Evolutionary conservation across 2,888 invertebrate species (phyloP), one percentile per base, ranked within the genome.

Genomic region (Scaptomyza flava): DNA sequence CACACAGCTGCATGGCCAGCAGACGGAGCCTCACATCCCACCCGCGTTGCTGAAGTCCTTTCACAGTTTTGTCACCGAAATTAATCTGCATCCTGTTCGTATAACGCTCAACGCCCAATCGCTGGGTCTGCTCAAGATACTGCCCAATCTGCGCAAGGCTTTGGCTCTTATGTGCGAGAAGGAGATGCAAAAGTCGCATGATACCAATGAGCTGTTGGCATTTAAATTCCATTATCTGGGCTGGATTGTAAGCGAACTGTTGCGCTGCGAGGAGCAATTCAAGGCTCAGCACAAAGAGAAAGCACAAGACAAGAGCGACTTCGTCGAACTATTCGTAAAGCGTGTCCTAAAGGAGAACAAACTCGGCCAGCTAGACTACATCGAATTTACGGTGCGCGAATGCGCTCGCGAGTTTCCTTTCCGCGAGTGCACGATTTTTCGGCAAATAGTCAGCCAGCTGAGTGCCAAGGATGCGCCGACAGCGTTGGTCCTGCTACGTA

Each of bases 321-420:
- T 95, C 66, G 93, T 96, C 0, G 97, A 97, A 89, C 90, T 95
- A 48, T 95, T 97, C 81, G 93, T 95, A 0, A 95, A 95, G 85
- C 96, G 96, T 79, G 93, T 97, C 12, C 91, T 97, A 34, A 96
- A 96, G 89, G 95, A 95, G 50, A 95, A 95, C 61, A 96, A 95
- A 92, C 94, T 94, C 89, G 96, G 95, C 43, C 75, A 94, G 93
- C 85, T 94, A 71, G 95, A 95, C 73, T 93, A 94, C 73, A 93
- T 95, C 92, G 95, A 96, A 87, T 93, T 93, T 58, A 95, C 98
- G 87, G 92, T 99, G 6, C 95, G 97, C 57, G 97, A 98, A 89
- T 95, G 96, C 51, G 95, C 99, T 0, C 94, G 97, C 69, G 96
- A 97, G 89, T 99, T 98, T 91, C 98, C 98, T 0, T 98, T 95